Evolutionary conservation across 2,888 invertebrate species (phyloP), one percentile per base, ranked within the genome.

Genomic region (Glyphotaelius pellucidus): DNA sequence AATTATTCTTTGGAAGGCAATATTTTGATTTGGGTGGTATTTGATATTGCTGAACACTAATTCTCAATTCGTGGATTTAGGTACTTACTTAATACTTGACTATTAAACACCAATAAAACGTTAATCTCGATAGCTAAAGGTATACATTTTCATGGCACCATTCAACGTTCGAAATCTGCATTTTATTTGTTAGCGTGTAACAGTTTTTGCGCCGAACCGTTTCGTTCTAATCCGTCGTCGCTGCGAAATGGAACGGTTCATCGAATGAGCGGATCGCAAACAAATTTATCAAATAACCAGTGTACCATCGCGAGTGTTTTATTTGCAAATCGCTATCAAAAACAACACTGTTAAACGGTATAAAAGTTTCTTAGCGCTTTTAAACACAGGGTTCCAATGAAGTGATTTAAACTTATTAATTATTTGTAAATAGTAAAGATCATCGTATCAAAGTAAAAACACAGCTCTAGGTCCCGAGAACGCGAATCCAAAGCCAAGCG

Each of bases 251-350:
- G 80, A 89, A 89, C 32, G 79, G 88, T 89, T 89, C 79, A 89
- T 31, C 88, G 80, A 79, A 79, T 89, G 35, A 89, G 88, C 80
- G 79, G 35, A n/a, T 32, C 79, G 88, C n/a, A 89, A 89, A 89
- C 88, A 89, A 67, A 89, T 89, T 89, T 80, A 89, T 79, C 88
- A 89, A 89, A 89, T 89, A 89, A 89, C 79, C 80, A n/a, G n/a
- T 38, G n/a, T 25, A 14, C 9, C 11, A 35, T 3, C 88, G 31
- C 52, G 87, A 87, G 32, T 84, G 32, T 32, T 84, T 84, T 84
- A 19, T 84, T 67, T n/a, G 25, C 67, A 25, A 67, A 67, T 67
- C 67, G 25, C 67, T 25, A 67, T 67, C 25, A 25, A 9, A 9
- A 67, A 67, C 25, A 67, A 83, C 83, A 83, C 25, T 9, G 83